These are phyloP conservation scores for Macroramphosus scolopax DNA, from an alignment of 2,797 vertebrate species.

Conservation along the genomic window DNA sequence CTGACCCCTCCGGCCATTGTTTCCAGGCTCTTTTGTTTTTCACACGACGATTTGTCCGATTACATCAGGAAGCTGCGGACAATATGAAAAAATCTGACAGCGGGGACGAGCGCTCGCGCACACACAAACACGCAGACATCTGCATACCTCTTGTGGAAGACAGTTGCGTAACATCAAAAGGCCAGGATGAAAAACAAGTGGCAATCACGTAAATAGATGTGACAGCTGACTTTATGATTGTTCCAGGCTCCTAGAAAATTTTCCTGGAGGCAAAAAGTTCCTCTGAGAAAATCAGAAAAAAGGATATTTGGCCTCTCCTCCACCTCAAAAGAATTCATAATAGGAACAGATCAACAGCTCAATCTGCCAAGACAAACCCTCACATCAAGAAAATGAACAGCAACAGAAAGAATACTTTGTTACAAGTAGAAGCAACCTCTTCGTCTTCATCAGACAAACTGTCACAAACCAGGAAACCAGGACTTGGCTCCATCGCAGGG, in stretches of 20 bases:
- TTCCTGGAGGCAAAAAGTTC: conserved; percentile 20
- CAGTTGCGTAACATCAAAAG: conserved; percentile 26
- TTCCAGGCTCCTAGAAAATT: conserved; percentile 18
- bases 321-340: background rate
- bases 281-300: conserved; percentile 12
- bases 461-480: too few relatives aligned
- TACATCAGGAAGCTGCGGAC: conserved; percentile 48
- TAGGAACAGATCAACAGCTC: conserved; percentile 7
- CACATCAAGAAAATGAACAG: too few relatives aligned
- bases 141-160: conserved; percentile 7
- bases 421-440: too few relatives aligned
- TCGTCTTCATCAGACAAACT: too few relatives aligned
- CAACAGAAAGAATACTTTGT: too few relatives aligned
- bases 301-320: conserved; percentile 12
- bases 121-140: conserved; percentile 1
- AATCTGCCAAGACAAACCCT: too few relatives aligned
- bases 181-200: background rate
- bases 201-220: conserved; percentile 22
- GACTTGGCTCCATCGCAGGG: too few relatives aligned
- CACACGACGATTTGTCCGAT: conserved; percentile 48
- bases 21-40: conserved; percentile 37
- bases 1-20: conserved; percentile 56
- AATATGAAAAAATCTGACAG: conserved; percentile 47
- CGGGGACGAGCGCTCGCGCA: conserved; percentile 5
- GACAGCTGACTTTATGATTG: conserved; percentile 29